Conservation (phyloP, 92 coral and sea anemone species). For the Blastomussa wellsi region DNA sequence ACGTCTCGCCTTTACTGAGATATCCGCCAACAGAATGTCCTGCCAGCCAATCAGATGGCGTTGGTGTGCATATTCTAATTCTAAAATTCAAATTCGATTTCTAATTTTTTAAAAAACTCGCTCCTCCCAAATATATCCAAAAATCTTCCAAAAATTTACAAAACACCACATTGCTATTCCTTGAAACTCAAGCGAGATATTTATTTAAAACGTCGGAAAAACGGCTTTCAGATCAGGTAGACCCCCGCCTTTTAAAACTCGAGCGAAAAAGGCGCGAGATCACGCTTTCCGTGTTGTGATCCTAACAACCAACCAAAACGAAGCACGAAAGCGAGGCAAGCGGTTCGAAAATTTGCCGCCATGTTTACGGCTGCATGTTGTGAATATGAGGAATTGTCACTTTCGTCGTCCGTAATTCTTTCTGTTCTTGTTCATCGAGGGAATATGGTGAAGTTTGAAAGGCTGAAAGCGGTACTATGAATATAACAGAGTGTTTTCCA, state of each 20-base stretch:
- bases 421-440: neutral
- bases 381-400: neutral
- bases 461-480: constrained; percentile 50
- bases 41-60: too few species aligned
- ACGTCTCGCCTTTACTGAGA: too few species aligned
- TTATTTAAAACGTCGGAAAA: too few species aligned
- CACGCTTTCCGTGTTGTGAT: neutral
- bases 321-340: constrained; percentile 67
- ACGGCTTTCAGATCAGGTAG: too few species aligned
- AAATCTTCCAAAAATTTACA: too few species aligned
- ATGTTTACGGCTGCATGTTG: constrained; percentile 47
- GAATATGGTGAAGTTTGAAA: neutral
- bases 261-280: constrained; percentile 10
- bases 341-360: constrained; percentile 79
- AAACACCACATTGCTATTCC: too few species aligned
- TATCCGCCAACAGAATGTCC: too few species aligned
- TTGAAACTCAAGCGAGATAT: too few species aligned
- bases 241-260: neutral
- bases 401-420: neutral
- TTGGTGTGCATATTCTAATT: too few species aligned
- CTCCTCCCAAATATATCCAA: too few species aligned
- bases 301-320: constrained; percentile 47
- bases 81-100: too few species aligned
- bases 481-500: constrained; percentile 76
- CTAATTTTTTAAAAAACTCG: too few species aligned